A percentile compares a stretch with the other conserved stretches of the same genome.
Evolutionary conservation across 2,113 vertebrate genomes (phyloP).

Genomic region (Heterotilapia buettikoferi): DNA sequence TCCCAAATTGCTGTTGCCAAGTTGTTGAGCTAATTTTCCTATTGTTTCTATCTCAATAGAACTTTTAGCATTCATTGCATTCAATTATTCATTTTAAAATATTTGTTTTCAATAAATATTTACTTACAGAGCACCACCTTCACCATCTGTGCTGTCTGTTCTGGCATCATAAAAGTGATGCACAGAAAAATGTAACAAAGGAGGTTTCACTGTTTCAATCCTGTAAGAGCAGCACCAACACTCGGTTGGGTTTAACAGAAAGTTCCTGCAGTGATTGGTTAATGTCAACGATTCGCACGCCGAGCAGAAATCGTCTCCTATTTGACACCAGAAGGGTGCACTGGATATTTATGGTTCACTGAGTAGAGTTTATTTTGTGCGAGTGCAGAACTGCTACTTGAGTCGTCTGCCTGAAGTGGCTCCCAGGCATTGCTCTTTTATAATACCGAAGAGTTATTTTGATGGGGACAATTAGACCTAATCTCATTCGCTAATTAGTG

Average conservation of each 20-base stretch:
- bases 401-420: background rate
- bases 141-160: background rate
- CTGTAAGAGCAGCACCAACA: background rate
- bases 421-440: background rate
- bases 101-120: background rate
- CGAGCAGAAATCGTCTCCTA: background rate
- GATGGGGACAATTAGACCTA: conserved; percentile 40
- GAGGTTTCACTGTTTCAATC: background rate
- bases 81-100: background rate
- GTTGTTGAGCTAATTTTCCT: background rate
- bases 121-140: background rate
- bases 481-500: conserved; percentile 43
- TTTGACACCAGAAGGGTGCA: background rate
- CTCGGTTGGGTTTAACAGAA: background rate
- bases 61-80: fast-evolving
- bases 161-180: background rate
- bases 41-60: background rate
- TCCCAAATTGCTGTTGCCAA: background rate
- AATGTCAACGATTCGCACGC: background rate
- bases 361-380: background rate
- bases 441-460: conserved; percentile 1
- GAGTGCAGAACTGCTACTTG: background rate
- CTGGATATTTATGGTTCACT: background rate
- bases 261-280: background rate
- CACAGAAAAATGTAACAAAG: background rate